These are phyloP conservation scores for Prosopocoilus inquinatus DNA, from an alignment of 2,888 invertebrate species.

Conservation along the genomic window DNA sequence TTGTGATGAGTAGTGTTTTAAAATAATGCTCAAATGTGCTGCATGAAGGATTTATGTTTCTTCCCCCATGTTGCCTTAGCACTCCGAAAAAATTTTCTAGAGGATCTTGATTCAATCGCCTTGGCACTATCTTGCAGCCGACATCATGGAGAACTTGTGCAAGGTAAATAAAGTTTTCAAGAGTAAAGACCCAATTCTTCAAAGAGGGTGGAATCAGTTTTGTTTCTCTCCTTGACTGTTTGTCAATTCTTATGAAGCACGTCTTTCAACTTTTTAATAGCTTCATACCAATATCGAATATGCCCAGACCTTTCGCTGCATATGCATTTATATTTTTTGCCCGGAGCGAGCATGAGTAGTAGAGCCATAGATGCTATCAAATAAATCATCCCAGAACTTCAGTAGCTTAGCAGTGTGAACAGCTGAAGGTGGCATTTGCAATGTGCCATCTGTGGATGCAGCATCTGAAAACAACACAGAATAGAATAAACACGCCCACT, in stretches of 20 bases:
- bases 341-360: background rate
- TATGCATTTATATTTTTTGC: background rate
- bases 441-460: background rate
- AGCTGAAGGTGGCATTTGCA: background rate
- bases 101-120: constrained; percentile 1
- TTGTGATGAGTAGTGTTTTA: background rate
- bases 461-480: background rate
- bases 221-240: background rate
- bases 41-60: background rate
- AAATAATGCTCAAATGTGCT: background rate
- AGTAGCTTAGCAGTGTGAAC: background rate
- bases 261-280: background rate
- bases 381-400: background rate
- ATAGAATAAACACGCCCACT: background rate
- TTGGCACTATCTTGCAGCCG: background rate
- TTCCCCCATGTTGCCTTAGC: background rate
- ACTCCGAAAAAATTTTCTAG: background rate
- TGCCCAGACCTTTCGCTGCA: background rate
- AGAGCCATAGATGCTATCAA: background rate
- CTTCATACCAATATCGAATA: background rate
- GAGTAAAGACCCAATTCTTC: background rate
- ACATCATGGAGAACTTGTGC: background rate
- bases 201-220: background rate
- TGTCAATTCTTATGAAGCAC: background rate
- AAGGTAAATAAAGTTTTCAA: background rate